Percentiles rank a stretch among this genome's conserved stretches.
Conservation (phyloP, 2,888 invertebrate genomes). For the Xestia ashworthii region DNA sequence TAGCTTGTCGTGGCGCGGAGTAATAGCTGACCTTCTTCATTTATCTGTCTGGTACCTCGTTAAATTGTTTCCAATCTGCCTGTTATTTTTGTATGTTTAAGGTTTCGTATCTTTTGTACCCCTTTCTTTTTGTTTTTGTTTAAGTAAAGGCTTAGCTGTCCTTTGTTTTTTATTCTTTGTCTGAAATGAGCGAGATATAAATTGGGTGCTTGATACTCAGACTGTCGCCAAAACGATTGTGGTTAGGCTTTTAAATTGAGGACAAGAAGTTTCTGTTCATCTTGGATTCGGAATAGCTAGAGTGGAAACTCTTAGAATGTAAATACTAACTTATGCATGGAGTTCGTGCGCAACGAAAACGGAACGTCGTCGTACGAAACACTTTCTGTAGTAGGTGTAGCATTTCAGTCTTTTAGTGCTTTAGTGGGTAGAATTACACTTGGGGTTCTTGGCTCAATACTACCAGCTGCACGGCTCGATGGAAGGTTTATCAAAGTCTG, state of each 20-base stretch:
- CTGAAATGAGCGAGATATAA: conserved; percentile 27
- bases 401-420: conserved; percentile 5
- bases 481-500: neutral
- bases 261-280: conserved; percentile 12
- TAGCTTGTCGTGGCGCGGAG: too few relatives aligned
- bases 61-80: conserved; percentile 58
- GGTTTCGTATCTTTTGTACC: conserved; percentile 27
- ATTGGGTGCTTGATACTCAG: conserved; percentile 41
- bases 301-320: neutral
- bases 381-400: neutral
- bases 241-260: conserved; percentile 17
- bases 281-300: neutral
- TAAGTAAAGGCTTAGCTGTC: conserved; percentile 25
- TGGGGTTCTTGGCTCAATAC: neutral
- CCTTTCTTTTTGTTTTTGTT: conserved; percentile 35
- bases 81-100: conserved; percentile 39
- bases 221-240: neutral
- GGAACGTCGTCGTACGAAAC: neutral
- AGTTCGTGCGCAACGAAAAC: conserved; percentile 14
- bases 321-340: conserved; percentile 9
- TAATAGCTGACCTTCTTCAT: neutral
- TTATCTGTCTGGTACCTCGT: neutral
- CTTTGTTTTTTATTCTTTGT: conserved; percentile 19
- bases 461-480: neutral
- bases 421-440: neutral